Evolutionary conservation across 2,113 vertebrate species (phyloP).

Genomic region (Chitala chitala): DNA sequence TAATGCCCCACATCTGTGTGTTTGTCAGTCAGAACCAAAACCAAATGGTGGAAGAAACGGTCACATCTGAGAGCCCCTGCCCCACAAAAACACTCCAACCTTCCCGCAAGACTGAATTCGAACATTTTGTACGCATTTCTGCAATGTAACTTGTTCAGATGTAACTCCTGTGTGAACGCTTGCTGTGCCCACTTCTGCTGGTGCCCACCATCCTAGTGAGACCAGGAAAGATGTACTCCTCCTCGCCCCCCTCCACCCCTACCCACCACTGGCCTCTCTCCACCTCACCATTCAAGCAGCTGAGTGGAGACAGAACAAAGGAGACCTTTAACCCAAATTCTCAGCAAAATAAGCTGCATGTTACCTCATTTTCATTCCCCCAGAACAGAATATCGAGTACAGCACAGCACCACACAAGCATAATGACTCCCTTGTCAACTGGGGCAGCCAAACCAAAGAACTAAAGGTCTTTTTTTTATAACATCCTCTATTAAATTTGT

Average conservation of each 20-base stretch:
- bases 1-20: neutral
- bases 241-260: too few species aligned
- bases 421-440: neutral
- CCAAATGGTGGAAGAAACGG: neutral
- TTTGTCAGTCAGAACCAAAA: neutral
- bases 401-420: neutral
- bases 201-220: neutral
- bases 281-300: neutral
- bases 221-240: neutral
- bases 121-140: neutral
- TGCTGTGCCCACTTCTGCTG: too few species aligned
- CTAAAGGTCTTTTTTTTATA: neutral
- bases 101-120: neutral
- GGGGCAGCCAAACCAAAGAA: neutral
- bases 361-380: conserved; percentile 1
- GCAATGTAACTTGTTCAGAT: neutral
- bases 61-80: neutral
- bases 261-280: too few species aligned
- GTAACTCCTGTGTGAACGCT: too few species aligned
- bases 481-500: neutral
- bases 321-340: conserved; percentile 7
- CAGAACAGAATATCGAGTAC: neutral
- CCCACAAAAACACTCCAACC: neutral
- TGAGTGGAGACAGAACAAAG: neutral
- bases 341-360: neutral